phyloP scores from a whole-genome alignment of 2,888 invertebrate genomes.

The Drosophila bunnanda region DNA sequence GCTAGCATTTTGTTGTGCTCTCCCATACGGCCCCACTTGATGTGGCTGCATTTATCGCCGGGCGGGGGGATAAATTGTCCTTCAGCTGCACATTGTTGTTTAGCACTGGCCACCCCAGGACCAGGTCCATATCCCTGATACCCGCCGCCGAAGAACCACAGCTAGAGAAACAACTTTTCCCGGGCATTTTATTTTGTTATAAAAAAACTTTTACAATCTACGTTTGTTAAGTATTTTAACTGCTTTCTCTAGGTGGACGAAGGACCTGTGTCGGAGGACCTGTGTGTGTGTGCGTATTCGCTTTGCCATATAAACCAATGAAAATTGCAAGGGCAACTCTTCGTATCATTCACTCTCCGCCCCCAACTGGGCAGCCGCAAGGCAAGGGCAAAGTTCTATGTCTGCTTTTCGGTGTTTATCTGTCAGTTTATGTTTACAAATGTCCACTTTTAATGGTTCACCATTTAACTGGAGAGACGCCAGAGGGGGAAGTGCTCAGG shows the following conservation, averaged over 20 bases:
- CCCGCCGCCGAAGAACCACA: conserved; percentile 45
- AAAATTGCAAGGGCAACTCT: conserved; percentile 74
- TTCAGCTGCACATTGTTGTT: conserved; percentile 55
- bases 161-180: conserved; percentile 54
- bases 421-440: conserved; percentile 81
- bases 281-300: conserved; percentile 36
- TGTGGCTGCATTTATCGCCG: conserved; percentile 49
- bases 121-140: conserved; percentile 22
- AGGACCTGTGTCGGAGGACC: conserved; percentile 16
- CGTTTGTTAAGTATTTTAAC: conserved; percentile 82
- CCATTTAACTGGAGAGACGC: conserved; percentile 61
- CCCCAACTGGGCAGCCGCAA: conserved; percentile 2
- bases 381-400: conserved; percentile 56
- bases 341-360: conserved; percentile 15
- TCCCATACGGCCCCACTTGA: conserved; percentile 31
- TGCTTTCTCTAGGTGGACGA: conserved; percentile 57
- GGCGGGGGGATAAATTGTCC: conserved; percentile 57
- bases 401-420: conserved; percentile 73
- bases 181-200: conserved; percentile 70
- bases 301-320: conserved; percentile 76
- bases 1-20: conserved; percentile 45
- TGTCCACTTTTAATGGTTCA: conserved; percentile 78
- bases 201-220: conserved; percentile 78
- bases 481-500: conserved; percentile 7
- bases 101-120: conserved; percentile 26